Percentiles rank a stretch among this genome's conserved stretches.
Conservation (phyloP, 2,888 invertebrate species). For the Apotomis betuletana region DNA sequence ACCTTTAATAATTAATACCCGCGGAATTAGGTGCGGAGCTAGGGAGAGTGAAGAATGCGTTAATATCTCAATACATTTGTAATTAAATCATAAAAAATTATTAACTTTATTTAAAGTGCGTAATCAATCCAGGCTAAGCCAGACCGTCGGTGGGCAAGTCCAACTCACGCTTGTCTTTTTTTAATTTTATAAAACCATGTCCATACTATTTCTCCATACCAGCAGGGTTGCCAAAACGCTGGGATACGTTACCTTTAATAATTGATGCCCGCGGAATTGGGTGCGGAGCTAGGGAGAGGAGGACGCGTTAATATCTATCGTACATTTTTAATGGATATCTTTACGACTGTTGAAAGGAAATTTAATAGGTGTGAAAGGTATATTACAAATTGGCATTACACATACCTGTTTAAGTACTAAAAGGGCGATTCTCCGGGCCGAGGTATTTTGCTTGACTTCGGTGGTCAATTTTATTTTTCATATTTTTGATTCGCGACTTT, state of each 20-base stretch:
- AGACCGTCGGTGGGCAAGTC: too few species aligned
- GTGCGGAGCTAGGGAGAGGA: constrained; percentile 7
- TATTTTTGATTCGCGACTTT: too few species aligned
- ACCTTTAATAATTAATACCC: constrained; percentile 11
- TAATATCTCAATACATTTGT: too few species aligned
- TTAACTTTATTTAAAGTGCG: too few species aligned
- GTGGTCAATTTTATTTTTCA: too few species aligned
- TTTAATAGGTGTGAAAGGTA: not conserved
- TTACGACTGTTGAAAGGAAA: constrained; percentile 2
- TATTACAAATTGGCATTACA: not conserved
- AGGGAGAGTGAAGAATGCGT: constrained; percentile 19
- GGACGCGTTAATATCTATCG: constrained; percentile 14
- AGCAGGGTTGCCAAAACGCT: constrained; percentile 7
- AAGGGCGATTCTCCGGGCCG: too few species aligned
- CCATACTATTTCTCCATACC: not conserved
- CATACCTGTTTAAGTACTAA: too few species aligned
- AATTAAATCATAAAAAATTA: too few species aligned
- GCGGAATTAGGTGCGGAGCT: constrained; percentile 8
- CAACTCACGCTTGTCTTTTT: too few species aligned
- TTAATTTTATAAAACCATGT: not conserved
- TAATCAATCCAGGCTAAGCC: too few species aligned
- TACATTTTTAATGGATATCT: constrained; percentile 18
- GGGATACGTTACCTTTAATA: constrained; percentile 18
- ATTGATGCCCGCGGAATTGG: constrained; percentile 11
- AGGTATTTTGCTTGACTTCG: too few species aligned